Percentiles rank a stretch among this genome's conserved stretches.
phyloP scores from a whole-genome alignment of 2,888 invertebrate species.

The Microctonus aethiopoides region DNA sequence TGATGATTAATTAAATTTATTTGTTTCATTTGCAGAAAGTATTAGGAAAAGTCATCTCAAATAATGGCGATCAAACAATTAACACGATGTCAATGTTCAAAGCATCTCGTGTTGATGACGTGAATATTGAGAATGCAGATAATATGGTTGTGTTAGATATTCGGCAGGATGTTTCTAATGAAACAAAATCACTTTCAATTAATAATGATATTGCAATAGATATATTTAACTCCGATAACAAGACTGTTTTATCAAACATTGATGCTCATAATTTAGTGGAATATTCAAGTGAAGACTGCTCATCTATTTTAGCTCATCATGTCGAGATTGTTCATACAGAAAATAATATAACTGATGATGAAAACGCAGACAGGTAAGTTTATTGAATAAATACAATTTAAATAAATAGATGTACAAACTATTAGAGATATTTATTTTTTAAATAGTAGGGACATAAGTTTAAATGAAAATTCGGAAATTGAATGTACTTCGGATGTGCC shows the following conservation, averaged over 20 bases:
- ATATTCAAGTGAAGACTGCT: conserved; percentile 28
- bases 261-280: conserved; percentile 22
- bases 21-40: conserved; percentile 57
- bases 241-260: conserved; percentile 38
- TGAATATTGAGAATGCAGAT: conserved; percentile 25
- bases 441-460: background rate
- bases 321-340: conserved; percentile 36
- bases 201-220: conserved; percentile 57
- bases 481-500: conserved; percentile 31
- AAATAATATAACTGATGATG: conserved; percentile 38
- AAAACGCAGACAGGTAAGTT: conserved; percentile 7
- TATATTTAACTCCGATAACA: conserved; percentile 48
- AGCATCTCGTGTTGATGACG: conserved; percentile 51
- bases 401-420: background rate
- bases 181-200: conserved; percentile 57
- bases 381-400: background rate
- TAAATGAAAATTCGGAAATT: background rate
- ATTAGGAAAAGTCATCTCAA: conserved; percentile 61
- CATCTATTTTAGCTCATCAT: conserved; percentile 18
- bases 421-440: background rate
- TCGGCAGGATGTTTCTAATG: conserved; percentile 55
- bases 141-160: conserved; percentile 56
- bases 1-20: background rate
- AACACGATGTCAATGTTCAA: conserved; percentile 47
- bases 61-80: conserved; percentile 58